Base-by-base conservation (phyloP, 2,888 invertebrate genomes). In the Osmoderma eremita region DNA sequence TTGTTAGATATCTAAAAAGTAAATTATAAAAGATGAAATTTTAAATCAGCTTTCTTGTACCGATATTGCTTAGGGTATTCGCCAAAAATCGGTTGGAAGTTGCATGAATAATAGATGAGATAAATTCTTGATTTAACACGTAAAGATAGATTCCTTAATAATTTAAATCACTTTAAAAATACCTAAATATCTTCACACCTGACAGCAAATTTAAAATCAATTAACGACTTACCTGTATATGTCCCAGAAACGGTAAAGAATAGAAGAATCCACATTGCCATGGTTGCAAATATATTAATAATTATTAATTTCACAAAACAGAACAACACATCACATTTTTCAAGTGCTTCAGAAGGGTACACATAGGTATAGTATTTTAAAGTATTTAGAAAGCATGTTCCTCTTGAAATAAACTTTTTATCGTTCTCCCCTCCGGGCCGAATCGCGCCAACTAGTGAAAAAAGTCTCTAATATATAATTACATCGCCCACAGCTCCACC, bases 211-310 rank as follows among this genome's bases (percentile, higher is more conserved):
- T n/a, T n/a, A n/a, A 49, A 49, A 56, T 42, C 48, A 65, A 58
- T 65, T 49, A 41, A 30, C 41, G 13, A 41, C 65, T 38, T 70
- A 73, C 73, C 73, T 73, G 71, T 70, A 63, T 70, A 73, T 51
- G 70, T 69, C 56, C 70, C 69, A 67, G 69, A 67, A 69, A 70
- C 67, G 36, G 69, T 67, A 70, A 70, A 71, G 58, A 71, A 68
- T 63, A 69, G 73, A 61, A 73, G 70, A 67, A 73, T 73, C 73
- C 71, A 69, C 62, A 65, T 70, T 67, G 73, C 71, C 71, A 73
- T 71, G 67, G 67, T 68, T 67, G 54, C 65, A 69, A 69, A 63
- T 69, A 67, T 65, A 67, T 58, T 49, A 58, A 49, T 58, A 39
- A n/a, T 49, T 39, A 38, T 39, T 49, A 48, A 22, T 30, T 58